Evolutionary conservation across 2,888 invertebrate genomes (phyloP).

Genomic region (Stenichneumon culpator): DNA sequence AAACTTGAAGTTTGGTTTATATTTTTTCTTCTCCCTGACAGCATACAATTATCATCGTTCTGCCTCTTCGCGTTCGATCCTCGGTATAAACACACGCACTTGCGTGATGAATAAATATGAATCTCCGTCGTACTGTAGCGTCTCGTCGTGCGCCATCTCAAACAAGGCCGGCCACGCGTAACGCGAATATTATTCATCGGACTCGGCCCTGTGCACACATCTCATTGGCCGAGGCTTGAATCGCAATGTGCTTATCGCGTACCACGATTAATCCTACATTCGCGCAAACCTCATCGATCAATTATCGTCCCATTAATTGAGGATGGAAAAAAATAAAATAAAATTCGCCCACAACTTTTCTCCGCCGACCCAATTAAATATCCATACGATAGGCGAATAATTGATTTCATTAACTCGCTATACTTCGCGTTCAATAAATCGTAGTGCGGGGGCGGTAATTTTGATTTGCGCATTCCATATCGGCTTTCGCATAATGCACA

Average conservation of each 20-base stretch:
- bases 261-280: not conserved
- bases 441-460: not conserved
- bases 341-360: not conserved
- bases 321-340: not conserved
- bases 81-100: not conserved
- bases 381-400: not conserved
- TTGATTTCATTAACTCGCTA: not conserved
- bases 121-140: not conserved
- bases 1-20: not conserved
- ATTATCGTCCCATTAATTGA: not conserved
- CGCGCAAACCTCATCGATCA: not conserved
- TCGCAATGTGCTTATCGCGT: not conserved
- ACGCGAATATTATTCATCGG: constrained; percentile 52
- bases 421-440: not conserved
- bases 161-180: constrained; percentile 28
- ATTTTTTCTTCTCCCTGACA: not conserved
- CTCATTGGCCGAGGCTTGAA: not conserved
- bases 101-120: constrained; percentile 42
- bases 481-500: not conserved
- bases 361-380: not conserved
- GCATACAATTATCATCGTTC: not conserved
- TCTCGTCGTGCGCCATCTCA: constrained; percentile 20
- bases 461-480: not conserved
- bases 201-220: constrained; percentile 21
- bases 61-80: not conserved